Evolutionary conservation across 2,888 invertebrate genomes (phyloP), one percentile per base, ranked within the genome.

Genomic region (Ischnus inquisitorius): DNA sequence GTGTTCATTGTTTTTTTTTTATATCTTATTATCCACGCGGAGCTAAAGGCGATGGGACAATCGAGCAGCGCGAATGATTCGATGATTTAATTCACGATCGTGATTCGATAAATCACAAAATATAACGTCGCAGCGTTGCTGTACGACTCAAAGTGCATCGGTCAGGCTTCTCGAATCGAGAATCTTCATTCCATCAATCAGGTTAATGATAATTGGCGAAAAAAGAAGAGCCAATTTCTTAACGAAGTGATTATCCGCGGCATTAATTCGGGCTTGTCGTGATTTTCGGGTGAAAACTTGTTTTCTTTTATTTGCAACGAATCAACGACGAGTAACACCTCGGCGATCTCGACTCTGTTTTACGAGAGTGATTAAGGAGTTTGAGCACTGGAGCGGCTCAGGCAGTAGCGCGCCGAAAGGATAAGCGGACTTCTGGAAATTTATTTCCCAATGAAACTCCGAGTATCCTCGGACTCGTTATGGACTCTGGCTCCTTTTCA

Each of bases 381-480:
- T 3, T 22, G 41, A 41, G 22, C 19, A n/a, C n/a, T 22, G 57
- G 39, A 10, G 28, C 16, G 64, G 16, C 16, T 16, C 10, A n/a
- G 6, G 25, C 14, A 22, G n/a, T n/a, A 28, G 57, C 16, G 41
- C 39, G 57, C 16, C 8, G 51, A 57, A n/a, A 39, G 22, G 71
- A 57, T 54, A 54, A 22, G 25, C 54, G 3, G 72, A 76, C 65
- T 76, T 41, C 25, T 43, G 57, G 34, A 57, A 64, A 71, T 79
- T 71, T 79, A 77, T 68, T 68, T 60, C 68, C 67, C 28, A 68
- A 77, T 68, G 77, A 79, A 71, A 72, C 28, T 68, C 19, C 28
- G 25, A 43, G 46, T 25, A 22, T 43, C 14, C n/a, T 16, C 34
- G 16, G 14, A 67, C 39, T 25, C 67, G 16, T 5, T 46, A 25